Conservation (phyloP, 2,797 vertebrate genomes). For the Tadarida brasiliensis region DNA sequence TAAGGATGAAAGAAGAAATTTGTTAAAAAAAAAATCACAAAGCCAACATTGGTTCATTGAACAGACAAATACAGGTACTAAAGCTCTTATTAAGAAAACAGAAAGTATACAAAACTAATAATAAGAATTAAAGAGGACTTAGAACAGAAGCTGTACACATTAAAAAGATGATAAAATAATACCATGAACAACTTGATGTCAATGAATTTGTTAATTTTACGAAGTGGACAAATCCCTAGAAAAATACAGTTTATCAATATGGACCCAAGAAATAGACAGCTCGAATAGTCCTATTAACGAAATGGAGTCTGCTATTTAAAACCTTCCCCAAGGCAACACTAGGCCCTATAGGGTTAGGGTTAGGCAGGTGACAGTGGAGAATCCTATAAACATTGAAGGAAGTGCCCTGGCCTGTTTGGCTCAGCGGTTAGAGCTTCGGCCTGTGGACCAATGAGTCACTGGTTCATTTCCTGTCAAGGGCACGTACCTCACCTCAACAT, state of each 20-base stretch:
- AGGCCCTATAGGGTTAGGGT: background rate
- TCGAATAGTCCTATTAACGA: background rate
- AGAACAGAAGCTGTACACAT: background rate
- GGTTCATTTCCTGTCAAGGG: too few species aligned
- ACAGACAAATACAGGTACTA: background rate
- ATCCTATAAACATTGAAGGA: background rate
- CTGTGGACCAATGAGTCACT: too few species aligned
- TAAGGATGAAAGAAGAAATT: background rate
- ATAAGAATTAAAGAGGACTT: background rate
- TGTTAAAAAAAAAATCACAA: too few species aligned
- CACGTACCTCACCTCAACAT: too few species aligned
- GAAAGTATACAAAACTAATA: too few species aligned
- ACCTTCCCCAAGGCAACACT: background rate
- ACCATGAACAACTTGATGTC: background rate
- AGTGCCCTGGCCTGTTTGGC: too few species aligned
- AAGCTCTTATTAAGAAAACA: background rate
- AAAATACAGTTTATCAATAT: background rate
- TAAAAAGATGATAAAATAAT: background rate
- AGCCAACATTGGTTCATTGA: too few species aligned
- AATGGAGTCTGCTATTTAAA: background rate
- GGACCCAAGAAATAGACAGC: background rate
- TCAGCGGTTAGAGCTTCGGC: too few species aligned
- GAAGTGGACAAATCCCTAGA: background rate
- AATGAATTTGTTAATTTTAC: background rate
- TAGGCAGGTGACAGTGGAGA: background rate